phyloP scores from a whole-genome alignment of 1,140 invertebrate genomes.

The Riptortus pedestris region DNA sequence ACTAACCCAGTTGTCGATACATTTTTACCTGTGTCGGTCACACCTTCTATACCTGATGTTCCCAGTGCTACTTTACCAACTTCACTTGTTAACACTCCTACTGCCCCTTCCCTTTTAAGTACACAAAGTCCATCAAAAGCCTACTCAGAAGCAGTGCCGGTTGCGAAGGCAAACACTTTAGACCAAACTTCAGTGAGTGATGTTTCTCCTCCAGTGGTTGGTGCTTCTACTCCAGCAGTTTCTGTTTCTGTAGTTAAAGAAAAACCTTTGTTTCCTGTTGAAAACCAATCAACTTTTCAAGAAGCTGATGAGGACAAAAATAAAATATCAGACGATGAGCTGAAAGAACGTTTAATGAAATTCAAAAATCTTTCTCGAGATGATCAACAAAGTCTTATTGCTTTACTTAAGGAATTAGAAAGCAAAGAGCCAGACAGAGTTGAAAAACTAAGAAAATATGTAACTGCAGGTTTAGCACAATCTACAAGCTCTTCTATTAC shows the following conservation, averaged over 20 bases:
- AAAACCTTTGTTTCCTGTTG: background rate
- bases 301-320: conserved; percentile 33
- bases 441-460: conserved; percentile 54
- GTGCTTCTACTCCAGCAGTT: background rate
- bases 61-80: background rate
- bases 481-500: conserved; percentile 30
- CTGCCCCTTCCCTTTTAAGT: background rate
- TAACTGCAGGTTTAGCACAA: conserved; percentile 42
- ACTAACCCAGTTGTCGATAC: conserved; percentile 5
- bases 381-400: conserved; percentile 66
- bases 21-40: background rate
- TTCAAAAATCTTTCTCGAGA: conserved; percentile 63
- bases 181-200: background rate
- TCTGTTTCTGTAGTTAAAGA: background rate
- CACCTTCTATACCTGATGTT: background rate
- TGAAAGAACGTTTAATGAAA: conserved; percentile 63
- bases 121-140: conserved; percentile 6
- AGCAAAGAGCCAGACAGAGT: conserved; percentile 56
- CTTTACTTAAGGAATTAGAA: conserved; percentile 65
- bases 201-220: background rate
- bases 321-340: conserved; percentile 58
- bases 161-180: background rate
- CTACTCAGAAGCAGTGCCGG: background rate
- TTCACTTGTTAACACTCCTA: background rate
- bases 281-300: background rate